Base-by-base conservation (phyloP, 2,888 invertebrate genomes). In the Ceramica pisi region DNA sequence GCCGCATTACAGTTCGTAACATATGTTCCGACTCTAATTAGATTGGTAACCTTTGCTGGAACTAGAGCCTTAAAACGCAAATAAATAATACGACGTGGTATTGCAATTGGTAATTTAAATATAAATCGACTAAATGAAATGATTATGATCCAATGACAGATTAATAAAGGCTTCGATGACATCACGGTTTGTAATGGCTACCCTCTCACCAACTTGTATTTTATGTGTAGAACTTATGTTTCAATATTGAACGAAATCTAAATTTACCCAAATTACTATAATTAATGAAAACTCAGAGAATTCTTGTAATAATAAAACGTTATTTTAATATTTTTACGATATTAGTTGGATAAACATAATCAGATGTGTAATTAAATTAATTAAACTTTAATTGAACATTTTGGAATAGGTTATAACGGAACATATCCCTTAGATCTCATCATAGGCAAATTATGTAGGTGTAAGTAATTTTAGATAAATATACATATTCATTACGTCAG, bases 381-480 rank as follows among this genome's bases (percentile, higher is more conserved):
- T 71, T 81, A 48, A 44, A 73, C 8, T 14, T 5, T 67, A 53
- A 71, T 69, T 62, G 46, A 5, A 60, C 53, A 53, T 35, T 71
- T 68, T 76, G 19, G 69, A 77, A 72, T 78, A 86, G 62, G 51
- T 76, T 80, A 76, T 75, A 80, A 84, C 48, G 70, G 72, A 75
- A 88, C 90, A 91, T 91, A 91, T 91, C 90, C 86, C 57, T 80
- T 87, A 89, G 81, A 86, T 79, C 71, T 82, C 80, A 80, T 81
- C 69, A 74, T 85, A 82, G 80, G 67, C 68, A 78, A 74, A 75
- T 81, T 84, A 68, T 71, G 21, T 75, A 77, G 73, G 70, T 73
- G 41, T 78, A 86, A 77, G 70, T 83, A 77, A 86, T 80, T 87
- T 84, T 88, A 89, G 82, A 81, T 75, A 85, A 84, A 80, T 85